phyloP scores from a whole-genome alignment of 2,113 vertebrate species.

The Loxodonta africana region DNA sequence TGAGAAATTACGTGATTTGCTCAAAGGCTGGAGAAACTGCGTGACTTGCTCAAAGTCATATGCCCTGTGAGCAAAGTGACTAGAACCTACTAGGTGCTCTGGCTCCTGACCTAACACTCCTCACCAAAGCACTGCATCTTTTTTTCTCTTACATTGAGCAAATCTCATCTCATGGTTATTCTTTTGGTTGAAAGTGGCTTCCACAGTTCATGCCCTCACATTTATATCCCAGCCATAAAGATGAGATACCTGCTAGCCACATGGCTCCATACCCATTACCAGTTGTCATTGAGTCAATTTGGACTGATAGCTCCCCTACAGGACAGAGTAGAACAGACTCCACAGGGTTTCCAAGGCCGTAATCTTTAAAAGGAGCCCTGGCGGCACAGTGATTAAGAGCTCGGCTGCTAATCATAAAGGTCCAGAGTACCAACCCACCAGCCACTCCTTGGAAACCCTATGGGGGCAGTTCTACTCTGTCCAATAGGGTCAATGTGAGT shows the following conservation, averaged over 20 bases:
- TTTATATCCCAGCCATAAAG: constrained; percentile 27
- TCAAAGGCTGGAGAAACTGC: neutral
- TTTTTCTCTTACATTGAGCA: neutral
- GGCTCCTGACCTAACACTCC: neutral
- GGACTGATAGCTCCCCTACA: too few relatives aligned
- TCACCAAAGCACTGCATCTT: neutral
- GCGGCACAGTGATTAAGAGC: too few relatives aligned
- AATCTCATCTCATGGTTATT: constrained; percentile 24
- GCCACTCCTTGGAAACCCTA: too few relatives aligned
- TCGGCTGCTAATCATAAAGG: too few relatives aligned
- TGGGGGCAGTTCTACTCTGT: too few relatives aligned
- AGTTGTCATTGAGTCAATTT: too few relatives aligned
- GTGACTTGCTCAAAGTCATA: neutral
- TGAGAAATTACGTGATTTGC: neutral
- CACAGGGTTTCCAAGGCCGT: too few relatives aligned
- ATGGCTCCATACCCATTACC: neutral
- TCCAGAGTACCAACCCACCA: too few relatives aligned
- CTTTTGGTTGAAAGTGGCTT: neutral
- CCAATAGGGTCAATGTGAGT: too few relatives aligned
- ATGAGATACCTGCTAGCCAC: neutral
- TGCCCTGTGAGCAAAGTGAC: neutral
- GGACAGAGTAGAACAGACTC: too few relatives aligned
- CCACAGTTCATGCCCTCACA: neutral
- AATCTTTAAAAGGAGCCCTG: too few relatives aligned
- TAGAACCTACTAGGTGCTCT: neutral